Evolutionary conservation across 2,113 vertebrate species (phyloP), one percentile per base, ranked within the genome.

Genomic region (Gila orcuttii): DNA sequence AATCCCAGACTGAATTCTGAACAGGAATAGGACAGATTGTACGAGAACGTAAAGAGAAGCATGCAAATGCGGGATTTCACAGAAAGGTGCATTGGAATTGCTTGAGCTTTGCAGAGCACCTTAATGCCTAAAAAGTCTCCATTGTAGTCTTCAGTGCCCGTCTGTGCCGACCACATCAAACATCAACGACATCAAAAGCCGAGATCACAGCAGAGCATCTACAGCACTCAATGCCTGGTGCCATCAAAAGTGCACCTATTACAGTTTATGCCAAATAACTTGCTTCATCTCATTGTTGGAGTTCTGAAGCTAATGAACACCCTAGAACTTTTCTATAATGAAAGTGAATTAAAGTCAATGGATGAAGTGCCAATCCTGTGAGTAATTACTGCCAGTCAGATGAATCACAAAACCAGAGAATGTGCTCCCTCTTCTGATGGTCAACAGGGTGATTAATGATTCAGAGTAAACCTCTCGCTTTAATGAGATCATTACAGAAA

Each of bases 381-480:
- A 89, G 89, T 87, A 88, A 91, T 90, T 89, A 86, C 86, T 39
- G 81, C 73, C 25, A 76, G 87, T 77, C 86, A 59, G 45, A 87
- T 80, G 83, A 90, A 88, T 84, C 82, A 79, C 85, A 36, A 85
- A 87, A 85, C 87, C 69, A 76, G 39, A 85, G 77, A 76, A 50
- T 78, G 82, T 39, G 79, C 87, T 86, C 86, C 11, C 88, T 85
- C 62, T 86, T 60, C 81, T 87, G 47, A 66, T 82, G 84, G 86
- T 79, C 85, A 81, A 33, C 39, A 25, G 36, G 25, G 45, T 87
- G 88, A 86, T 90, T 91, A 92, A 90, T 83, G 87, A 79, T 21
- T 85, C 17, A 62, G 77, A 68, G 78, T 87, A 85, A 90, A 86
- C 91, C 83, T 90, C 83, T 92, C 82, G 84, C 86, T 87, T 69